Base-by-base conservation (phyloP, 1,140 invertebrate genomes). In the Atta cephalotes region DNA sequence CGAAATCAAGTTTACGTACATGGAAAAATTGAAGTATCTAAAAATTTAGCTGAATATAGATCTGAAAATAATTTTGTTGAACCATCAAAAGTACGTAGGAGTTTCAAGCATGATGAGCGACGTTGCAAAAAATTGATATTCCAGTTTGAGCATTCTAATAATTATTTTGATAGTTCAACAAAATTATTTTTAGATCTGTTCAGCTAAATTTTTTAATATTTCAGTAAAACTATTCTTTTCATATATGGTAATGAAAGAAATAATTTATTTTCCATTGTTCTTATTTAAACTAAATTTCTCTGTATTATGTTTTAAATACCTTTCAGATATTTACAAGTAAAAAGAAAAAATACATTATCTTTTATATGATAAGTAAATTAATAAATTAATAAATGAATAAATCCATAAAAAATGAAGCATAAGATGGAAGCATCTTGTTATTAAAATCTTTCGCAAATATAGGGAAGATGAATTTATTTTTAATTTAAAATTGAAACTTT, bases 401-500 rank as follows among this genome's bases (percentile, higher is more conserved):
- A 70, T 49, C 1, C n/a, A 70, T 49, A 14, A 12, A 49, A 63
- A 63, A 58, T 58, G 7, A 62, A 14, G 1, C 7, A 49, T 49
- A 25, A 70, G 25, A 49, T 10, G 31, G 0, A 14, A 63, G 1
- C 25, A 31, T 25, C 31, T 68, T 68, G 2, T 70, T 70, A 70
- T 25, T 70, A 45, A 21, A 70, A 49, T n/a, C 56, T 31, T 72
- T 72, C 49, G 10, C 9, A 53, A 72, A 72, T 4, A n/a, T 35
- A 12, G n/a, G 5, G 10, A 56, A 51, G 16, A 31, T 53, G 28
- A 56, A 53, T 72, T 18, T 72, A 53, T 18, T 72, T 56, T 72
- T 35, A 66, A 72, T 74, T 74, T 58, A 58, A 56, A 21, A 74
- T 56, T 3, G 1, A 58, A 74, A 21, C n/a, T 74, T 39, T 21